Percentiles rank a stretch among this genome's conserved stretches.
phyloP scores from a whole-genome alignment of 2,797 vertebrate species.

The Huso huso region DNA sequence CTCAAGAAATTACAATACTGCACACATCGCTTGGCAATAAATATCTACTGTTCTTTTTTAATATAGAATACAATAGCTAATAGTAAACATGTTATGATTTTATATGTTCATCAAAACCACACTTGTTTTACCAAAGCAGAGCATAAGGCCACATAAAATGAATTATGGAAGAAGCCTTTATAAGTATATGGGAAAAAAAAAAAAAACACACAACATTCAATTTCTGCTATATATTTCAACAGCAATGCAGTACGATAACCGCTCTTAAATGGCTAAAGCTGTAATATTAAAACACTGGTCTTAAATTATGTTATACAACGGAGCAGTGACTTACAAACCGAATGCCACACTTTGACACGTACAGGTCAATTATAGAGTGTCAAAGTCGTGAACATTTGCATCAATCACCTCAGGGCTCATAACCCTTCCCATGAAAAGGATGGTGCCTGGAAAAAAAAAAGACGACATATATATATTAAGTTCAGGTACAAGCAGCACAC shows the following conservation, averaged over 20 bases:
- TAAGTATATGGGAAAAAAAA: slow-evolving; percentile 30
- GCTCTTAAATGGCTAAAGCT: slow-evolving; percentile 51
- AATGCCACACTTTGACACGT: slow-evolving; percentile 5
- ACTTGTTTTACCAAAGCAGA: slow-evolving; percentile 11
- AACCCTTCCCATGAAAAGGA: slow-evolving; percentile 93
- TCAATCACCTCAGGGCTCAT: slow-evolving; percentile 91
- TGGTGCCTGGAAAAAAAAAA: slow-evolving; percentile 55
- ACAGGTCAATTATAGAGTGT: slow-evolving; percentile 67
- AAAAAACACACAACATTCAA: slow-evolving; percentile 32
- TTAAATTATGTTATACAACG: slow-evolving; percentile 52
- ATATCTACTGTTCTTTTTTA: slow-evolving; percentile 31
- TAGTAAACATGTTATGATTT: slow-evolving; percentile 35
- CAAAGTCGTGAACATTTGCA: slow-evolving; percentile 74
- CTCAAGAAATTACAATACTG: slow-evolving; percentile 20
- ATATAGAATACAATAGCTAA: slow-evolving; percentile 50
- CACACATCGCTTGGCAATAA: slow-evolving; percentile 31
- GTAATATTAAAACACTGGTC: slow-evolving; percentile 62
- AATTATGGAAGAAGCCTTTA: slow-evolving; percentile 8
- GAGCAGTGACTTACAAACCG: slow-evolving; percentile 41
- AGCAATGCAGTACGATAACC: slow-evolving; percentile 28
- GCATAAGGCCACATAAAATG: slow-evolving; percentile 18
- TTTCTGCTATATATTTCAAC: slow-evolving; percentile 13
- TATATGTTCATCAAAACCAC: slow-evolving; percentile 8
- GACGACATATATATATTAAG: not conserved
- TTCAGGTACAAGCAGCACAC: not conserved